Percentiles rank a stretch among this genome's conserved stretches.
Evolutionary conservation across 2,888 invertebrate genomes (phyloP).

Genomic region (Dendrolimus pini): DNA sequence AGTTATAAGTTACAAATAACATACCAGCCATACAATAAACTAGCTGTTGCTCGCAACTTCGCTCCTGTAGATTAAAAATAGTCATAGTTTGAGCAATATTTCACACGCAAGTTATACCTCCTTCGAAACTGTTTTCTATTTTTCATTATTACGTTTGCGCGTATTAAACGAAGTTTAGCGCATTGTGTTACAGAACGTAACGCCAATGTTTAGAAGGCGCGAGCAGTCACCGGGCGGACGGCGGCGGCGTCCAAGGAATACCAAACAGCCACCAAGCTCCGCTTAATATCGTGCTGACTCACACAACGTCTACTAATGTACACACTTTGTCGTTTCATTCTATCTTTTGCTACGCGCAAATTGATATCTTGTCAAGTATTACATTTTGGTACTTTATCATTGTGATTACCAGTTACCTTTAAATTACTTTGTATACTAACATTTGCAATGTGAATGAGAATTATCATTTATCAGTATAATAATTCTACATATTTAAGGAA

Average conservation of each 20-base stretch:
- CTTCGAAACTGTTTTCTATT: not conserved
- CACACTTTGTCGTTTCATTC: conserved; percentile 40
- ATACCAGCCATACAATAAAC: too few relatives aligned
- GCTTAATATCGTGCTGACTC: conserved; percentile 64
- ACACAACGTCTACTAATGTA: conserved; percentile 48
- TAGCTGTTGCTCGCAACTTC: too few relatives aligned
- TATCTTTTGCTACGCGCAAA: conserved; percentile 1
- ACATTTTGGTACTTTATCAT: not conserved
- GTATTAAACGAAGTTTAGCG: not conserved
- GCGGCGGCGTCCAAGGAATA: conserved; percentile 42
- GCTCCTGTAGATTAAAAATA: too few relatives aligned
- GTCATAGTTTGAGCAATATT: too few relatives aligned
- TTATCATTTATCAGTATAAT: too few relatives aligned
- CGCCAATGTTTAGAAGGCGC: conserved; percentile 22
- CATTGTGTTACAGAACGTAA: conserved; percentile 1
- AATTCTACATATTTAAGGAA: too few relatives aligned
- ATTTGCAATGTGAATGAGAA: too few relatives aligned
- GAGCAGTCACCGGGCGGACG: conserved; percentile 36
- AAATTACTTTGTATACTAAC: too few relatives aligned
- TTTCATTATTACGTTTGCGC: not conserved
- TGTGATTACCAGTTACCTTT: too few relatives aligned
- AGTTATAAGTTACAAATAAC: too few relatives aligned
- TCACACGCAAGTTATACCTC: too few relatives aligned
- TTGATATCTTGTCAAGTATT: not conserved
- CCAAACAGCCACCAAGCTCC: conserved; percentile 44